Evolutionary conservation across 2,797 vertebrate genomes (phyloP), one percentile per base, ranked within the genome.

Genomic region (Anguilla obscura): DNA sequence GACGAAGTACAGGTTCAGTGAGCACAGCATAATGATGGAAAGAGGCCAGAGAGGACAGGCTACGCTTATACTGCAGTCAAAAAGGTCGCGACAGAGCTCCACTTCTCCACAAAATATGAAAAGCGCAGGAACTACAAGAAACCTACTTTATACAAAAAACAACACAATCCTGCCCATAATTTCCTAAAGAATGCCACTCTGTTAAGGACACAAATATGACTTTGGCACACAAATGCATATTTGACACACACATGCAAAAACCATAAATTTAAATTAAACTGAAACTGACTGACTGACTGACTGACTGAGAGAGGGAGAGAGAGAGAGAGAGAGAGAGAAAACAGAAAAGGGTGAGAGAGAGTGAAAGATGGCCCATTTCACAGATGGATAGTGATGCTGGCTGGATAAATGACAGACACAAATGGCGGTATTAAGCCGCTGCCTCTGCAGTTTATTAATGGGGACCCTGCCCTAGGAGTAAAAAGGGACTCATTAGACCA

Each of bases 401-500:
- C n/a, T 69, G 14, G 27, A 74, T 30, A 30, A 10, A 74, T 18
- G 16, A 45, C 74, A 40, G 27, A 79, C 16, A 21, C 36, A 71
- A 12, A 79, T 33, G 74, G 74, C 14, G 40, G 33, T 45, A 36
- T 45, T 4, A 18, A 40, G 33, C 36, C 16, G 74, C 74, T 1
- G 3, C 33, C 30, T 50, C 40, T 24, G 27, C 45, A 82, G 40
- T 50, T 82, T 50, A 82, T 36, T 74, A 27, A 79, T 14, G 14
- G 14, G 45, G 79, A 50, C 6, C n/a, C 1, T 48, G 79, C 1
- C 18, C 45, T 48, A 48, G 18, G 4, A 79, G 79, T 50, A 82
- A 48, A 48, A 48, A 48, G 36, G 12, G 5, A 74, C 40, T 18
- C 18, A 82, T 82, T 82, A 89, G 16, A 91, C 33, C 1, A 56